These are phyloP conservation scores for Mesitornis unicolor DNA, from an alignment of 2,113 vertebrate genomes.

Conservation along the genomic window DNA sequence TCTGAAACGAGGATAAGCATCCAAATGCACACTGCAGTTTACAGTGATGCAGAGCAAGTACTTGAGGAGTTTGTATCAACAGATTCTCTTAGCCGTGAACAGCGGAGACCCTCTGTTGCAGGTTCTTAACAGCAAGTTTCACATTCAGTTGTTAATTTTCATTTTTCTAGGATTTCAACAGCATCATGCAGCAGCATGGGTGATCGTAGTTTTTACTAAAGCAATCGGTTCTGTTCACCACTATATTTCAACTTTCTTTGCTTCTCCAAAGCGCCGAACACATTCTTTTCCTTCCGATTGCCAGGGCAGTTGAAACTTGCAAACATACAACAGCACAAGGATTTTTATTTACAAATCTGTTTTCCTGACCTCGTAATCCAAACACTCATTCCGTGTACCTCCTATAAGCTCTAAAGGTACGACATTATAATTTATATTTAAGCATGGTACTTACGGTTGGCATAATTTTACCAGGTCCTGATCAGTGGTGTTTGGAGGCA, in stretches of 20 bases:
- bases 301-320: not conserved
- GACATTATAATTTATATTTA: not conserved
- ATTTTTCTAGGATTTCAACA: not conserved
- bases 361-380: not conserved
- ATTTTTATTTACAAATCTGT: not conserved
- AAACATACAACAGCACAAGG: rapidly evolving
- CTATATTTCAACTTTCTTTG: not conserved
- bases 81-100: not conserved
- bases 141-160: not conserved
- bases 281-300: not conserved
- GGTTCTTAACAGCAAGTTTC: not conserved
- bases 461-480: constrained; percentile 98
- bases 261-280: not conserved
- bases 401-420: not conserved
- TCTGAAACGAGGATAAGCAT: not conserved
- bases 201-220: not conserved
- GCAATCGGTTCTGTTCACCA: not conserved
- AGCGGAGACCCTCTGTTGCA: not conserved
- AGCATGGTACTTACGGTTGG: constrained; percentile 89
- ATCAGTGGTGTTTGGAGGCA: constrained; percentile 94
- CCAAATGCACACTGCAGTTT: not conserved
- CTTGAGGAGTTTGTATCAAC: not conserved
- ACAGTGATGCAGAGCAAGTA: not conserved
- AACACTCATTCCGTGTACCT: not conserved
- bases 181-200: not conserved